Evolutionary conservation across 1,140 invertebrate genomes (phyloP).

Genomic region (Ridgeia piscesae): DNA sequence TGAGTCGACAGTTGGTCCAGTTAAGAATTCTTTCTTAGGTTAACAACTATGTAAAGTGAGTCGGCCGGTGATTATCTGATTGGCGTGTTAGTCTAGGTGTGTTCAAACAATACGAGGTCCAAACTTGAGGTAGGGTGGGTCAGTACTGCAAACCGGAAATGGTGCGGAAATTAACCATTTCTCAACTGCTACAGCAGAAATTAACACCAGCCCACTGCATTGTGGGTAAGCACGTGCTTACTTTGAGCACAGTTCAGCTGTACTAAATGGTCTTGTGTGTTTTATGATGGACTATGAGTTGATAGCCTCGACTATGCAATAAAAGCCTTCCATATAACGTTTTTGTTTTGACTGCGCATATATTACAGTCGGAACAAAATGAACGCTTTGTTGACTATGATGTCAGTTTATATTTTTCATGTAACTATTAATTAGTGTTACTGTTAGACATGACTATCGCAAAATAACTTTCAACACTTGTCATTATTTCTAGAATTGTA

Average conservation of each 20-base stretch:
- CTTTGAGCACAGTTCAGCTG: neutral
- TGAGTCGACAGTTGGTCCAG: neutral
- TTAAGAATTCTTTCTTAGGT: neutral
- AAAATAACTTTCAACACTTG: too few relatives aligned
- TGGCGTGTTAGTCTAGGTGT: neutral
- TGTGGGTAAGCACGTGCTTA: neutral
- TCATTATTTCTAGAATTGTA: too few relatives aligned
- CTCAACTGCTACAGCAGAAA: too few relatives aligned
- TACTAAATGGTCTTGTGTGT: too few relatives aligned
- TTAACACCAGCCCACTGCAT: neutral
- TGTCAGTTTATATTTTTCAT: too few relatives aligned
- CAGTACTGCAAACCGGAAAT: neutral
- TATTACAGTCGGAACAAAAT: neutral
- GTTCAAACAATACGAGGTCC: neutral
- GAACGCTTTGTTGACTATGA: too few relatives aligned
- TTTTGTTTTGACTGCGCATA: neutral
- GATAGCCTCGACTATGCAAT: conserved; percentile 4
- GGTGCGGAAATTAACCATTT: neutral
- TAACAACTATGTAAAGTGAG: neutral
- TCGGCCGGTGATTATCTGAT: neutral
- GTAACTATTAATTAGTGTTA: too few relatives aligned
- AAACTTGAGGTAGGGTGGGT: too few relatives aligned
- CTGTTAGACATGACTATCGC: too few relatives aligned
- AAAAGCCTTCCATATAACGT: neutral
- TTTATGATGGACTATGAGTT: neutral